Percentiles rank a stretch among this genome's conserved stretches.
Conservation (phyloP, 2,797 vertebrate genomes). For the Hozukius guyotensis region DNA sequence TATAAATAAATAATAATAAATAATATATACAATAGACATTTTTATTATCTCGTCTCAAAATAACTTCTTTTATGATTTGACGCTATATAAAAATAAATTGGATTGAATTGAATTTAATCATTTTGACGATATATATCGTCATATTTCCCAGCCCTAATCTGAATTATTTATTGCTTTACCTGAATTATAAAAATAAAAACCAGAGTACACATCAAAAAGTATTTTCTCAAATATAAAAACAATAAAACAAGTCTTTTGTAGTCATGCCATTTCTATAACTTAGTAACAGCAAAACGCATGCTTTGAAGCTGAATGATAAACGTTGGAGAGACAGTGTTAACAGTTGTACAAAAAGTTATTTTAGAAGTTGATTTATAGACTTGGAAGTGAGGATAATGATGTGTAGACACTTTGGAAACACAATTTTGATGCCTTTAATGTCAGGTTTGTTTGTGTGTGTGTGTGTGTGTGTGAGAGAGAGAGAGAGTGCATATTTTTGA, state of each 20-base stretch:
- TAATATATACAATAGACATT: too few relatives aligned
- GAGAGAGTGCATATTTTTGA: slow-evolving; percentile 14
- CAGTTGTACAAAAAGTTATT: not conserved
- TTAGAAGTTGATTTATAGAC: slow-evolving; percentile 19
- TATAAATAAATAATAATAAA: too few relatives aligned
- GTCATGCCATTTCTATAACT: not conserved
- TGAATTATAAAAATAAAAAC: slow-evolving; percentile 1
- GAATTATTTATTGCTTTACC: slow-evolving; percentile 27
- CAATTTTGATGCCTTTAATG: slow-evolving; percentile 41
- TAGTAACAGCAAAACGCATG: not conserved
- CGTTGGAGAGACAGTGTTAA: not conserved
- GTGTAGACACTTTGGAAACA: slow-evolving; percentile 12
- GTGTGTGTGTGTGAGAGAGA: not conserved
- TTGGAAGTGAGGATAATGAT: slow-evolving; percentile 1
- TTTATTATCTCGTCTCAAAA: too few relatives aligned
- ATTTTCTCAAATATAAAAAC: slow-evolving; percentile 8
- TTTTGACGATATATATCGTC: too few relatives aligned
- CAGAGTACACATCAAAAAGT: not conserved
- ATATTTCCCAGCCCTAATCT: not conserved
- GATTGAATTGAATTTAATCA: too few relatives aligned
- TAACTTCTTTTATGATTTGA: too few relatives aligned
- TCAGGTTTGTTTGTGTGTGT: slow-evolving; percentile 21
- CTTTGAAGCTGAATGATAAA: slow-evolving; percentile 4
- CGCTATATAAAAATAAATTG: too few relatives aligned
- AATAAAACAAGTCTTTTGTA: not conserved